Percentiles rank a stretch among this genome's conserved stretches.
Conservation (phyloP, 2,113 vertebrate species). For the Archilochus colubris region DNA sequence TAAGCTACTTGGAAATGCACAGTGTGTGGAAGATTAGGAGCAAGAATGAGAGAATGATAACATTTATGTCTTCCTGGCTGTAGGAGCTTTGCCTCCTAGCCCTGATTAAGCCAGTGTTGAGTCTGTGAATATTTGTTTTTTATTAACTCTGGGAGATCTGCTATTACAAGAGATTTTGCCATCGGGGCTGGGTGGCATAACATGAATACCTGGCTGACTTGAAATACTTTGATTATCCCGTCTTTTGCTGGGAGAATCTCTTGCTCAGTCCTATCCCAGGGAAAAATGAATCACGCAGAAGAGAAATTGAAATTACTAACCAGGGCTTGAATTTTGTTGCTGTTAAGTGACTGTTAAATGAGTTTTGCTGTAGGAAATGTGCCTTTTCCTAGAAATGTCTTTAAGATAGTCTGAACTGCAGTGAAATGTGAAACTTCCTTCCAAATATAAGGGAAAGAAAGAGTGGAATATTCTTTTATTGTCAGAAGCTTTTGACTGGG, state of each 20-base stretch:
- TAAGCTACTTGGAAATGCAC: background rate
- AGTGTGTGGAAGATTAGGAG: background rate
- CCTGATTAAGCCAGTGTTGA: background rate
- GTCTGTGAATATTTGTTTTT: background rate
- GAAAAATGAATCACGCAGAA: constrained; percentile 7
- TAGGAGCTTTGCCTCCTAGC: constrained; percentile 6
- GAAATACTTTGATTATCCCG: constrained; percentile 45
- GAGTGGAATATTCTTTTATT: background rate
- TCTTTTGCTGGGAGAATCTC: background rate
- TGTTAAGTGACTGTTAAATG: constrained; percentile 30
- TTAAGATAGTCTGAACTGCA: background rate
- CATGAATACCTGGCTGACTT: background rate
- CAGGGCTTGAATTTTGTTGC: constrained; percentile 15
- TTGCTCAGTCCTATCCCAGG: constrained; percentile 10
- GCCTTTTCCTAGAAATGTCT: constrained; percentile 16
- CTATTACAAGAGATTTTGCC: constrained; percentile 1
- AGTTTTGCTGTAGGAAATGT: background rate
- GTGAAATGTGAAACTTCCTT: background rate
- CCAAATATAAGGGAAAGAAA: background rate
- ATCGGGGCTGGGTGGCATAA: background rate
- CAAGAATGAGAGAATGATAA: background rate
- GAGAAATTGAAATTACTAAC: constrained; percentile 21
- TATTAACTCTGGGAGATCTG: background rate
- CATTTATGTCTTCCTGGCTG: background rate
- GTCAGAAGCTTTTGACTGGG: background rate